Base-by-base conservation (phyloP, 2,888 invertebrate genomes). In the Temnothorax ravouxi region DNA sequence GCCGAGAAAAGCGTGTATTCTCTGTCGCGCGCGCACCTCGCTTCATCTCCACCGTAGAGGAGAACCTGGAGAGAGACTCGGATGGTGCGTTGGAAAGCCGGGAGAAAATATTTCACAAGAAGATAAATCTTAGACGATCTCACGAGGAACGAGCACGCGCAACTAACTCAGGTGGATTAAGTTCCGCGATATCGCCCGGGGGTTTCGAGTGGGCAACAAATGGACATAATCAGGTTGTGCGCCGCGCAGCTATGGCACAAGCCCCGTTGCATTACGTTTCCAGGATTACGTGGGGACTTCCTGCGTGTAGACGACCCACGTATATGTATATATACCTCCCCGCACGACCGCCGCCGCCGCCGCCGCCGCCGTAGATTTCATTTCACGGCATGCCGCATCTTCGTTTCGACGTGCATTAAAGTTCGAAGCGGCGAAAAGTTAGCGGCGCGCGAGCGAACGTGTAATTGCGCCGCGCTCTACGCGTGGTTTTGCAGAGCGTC, bases 101-200 rank as follows among this genome's bases (percentile, higher is more conserved):
- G 47, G 84, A 79, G 84, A 85, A 89, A 87, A 89, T 89, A 89
- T 88, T 89, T 87, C 88, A 47, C 66, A 86, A 56, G 62, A 82
- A 84, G 87, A 89, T 88, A 88, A 89, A 89, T 89, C 89, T 88
- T 81, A 29, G 74, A 76, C 66, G 88, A 89, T 88, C 80, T 86
- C 84, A 67, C 83, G 86, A 84, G 85, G n/a, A 54, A 69, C 52
- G 84, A 62, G 84, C 84, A 77, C 85, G 88, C 69, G 86, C 86
- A 86, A 74, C 82, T 79, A 87, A 87, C 88, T 86, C 85, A 76
- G 85, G 75, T 86, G 87, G 87, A 89, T 90, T 90, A 88, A 89
- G 89, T 89, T 87, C 61, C 83, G 69, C 79, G 29, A 80, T 54
- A 74, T 61, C 67, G 83, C 44, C 59, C 72, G 61, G 29, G 80